Conservation (phyloP, 2,113 vertebrate species). For the Echinops telfairi region DNA sequence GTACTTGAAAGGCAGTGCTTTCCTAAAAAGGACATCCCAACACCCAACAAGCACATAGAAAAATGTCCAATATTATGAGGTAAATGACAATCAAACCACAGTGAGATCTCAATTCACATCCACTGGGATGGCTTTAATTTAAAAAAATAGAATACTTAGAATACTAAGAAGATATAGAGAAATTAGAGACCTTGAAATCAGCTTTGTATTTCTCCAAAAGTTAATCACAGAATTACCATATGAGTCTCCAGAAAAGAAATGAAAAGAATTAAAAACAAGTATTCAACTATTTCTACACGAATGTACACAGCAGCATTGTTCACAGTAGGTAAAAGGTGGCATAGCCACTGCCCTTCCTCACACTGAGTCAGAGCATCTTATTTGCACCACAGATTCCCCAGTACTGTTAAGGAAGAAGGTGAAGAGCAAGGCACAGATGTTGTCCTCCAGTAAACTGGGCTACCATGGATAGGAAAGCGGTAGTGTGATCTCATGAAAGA, state of each 20-base stretch:
- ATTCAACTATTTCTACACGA: background rate
- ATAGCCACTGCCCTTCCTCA: background rate
- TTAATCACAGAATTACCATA: background rate
- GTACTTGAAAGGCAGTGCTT: too few relatives aligned
- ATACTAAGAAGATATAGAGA: background rate
- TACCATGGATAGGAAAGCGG: background rate
- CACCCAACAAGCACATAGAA: too few relatives aligned
- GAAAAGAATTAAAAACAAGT: conserved; percentile 12
- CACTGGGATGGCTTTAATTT: background rate
- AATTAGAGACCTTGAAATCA: background rate
- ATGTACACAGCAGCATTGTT: conserved; percentile 3
- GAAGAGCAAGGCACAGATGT: background rate
- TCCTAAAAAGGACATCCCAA: too few relatives aligned
- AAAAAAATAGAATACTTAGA: background rate
- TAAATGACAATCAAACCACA: background rate
- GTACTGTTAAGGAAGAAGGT: background rate
- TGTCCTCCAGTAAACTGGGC: background rate
- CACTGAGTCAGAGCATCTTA: background rate
- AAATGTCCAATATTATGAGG: too few relatives aligned
- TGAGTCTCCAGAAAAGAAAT: background rate
- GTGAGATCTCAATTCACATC: background rate
- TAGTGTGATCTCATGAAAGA: background rate
- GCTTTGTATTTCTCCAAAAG: background rate
- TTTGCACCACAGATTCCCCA: background rate
- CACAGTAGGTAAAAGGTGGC: background rate